Conservation (phyloP, 2,113 vertebrate genomes). For the Antechinus flavipes region DNA sequence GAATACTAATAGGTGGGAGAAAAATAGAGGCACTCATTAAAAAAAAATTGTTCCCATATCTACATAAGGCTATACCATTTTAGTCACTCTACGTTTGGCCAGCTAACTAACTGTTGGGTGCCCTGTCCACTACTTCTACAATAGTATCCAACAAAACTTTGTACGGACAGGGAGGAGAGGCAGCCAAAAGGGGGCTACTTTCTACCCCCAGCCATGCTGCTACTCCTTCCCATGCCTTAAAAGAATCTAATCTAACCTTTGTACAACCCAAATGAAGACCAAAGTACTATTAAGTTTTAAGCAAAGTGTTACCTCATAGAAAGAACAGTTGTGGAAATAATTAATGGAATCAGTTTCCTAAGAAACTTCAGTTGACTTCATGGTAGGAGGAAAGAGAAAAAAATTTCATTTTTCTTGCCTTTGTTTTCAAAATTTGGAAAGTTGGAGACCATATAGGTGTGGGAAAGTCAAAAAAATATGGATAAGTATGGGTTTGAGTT, state of each 20-base stretch:
- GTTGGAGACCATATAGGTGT: neutral
- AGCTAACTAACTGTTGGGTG: neutral
- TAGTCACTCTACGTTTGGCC: neutral
- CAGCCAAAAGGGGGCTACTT: neutral
- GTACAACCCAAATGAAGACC: neutral
- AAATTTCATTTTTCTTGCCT: neutral
- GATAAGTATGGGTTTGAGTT: neutral
- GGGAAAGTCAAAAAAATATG: neutral
- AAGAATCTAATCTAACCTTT: neutral
- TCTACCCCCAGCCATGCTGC: neutral
- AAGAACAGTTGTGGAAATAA: neutral
- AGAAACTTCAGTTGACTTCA: neutral
- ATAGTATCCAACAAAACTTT: neutral
- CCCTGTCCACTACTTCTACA: neutral
- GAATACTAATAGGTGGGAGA: neutral
- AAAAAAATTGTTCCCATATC: neutral
- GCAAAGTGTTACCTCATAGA: neutral
- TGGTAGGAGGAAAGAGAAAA: neutral
- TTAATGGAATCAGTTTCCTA: neutral
- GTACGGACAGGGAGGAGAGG: neutral
- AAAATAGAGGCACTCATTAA: neutral
- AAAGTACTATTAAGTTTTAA: neutral
- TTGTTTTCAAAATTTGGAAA: neutral
- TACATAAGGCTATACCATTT: neutral
- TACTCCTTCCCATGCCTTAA: neutral